phyloP scores from a whole-genome alignment of 2,797 vertebrate species.

The Chelon labrosus region DNA sequence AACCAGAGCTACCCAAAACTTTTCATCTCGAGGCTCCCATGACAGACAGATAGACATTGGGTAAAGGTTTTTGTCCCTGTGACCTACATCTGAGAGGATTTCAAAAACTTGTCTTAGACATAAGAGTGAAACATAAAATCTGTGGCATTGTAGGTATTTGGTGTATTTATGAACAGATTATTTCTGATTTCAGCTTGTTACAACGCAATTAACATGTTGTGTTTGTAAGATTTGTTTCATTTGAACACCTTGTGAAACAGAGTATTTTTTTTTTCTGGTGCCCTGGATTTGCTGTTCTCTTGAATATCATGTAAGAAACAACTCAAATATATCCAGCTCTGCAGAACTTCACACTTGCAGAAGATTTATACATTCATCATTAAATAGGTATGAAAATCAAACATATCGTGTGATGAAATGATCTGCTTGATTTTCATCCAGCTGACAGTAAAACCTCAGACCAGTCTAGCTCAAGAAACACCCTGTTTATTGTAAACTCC shows the following conservation, averaged over 20 bases:
- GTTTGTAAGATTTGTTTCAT: not conserved
- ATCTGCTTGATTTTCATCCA: not conserved
- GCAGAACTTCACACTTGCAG: constrained; percentile 6
- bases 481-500: constrained; percentile 43
- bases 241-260: not conserved
- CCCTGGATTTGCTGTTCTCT: constrained; percentile 58
- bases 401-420: not conserved
- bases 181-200: not conserved
- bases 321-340: constrained; percentile 33
- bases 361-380: not conserved
- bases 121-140: constrained; percentile 10
- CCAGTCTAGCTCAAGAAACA: constrained; percentile 1
- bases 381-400: constrained; percentile 16
- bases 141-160: not conserved
- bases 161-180: not conserved
- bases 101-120: not conserved
- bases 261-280: constrained; percentile 5
- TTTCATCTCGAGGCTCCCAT: constrained; percentile 60
- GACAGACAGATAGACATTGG: constrained; percentile 45
- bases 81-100: constrained; percentile 57
- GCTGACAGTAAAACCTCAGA: constrained; percentile 3
- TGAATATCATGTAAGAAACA: constrained; percentile 35
- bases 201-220: not conserved
- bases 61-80: constrained; percentile 64
- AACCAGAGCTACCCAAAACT: constrained; percentile 54